phyloP scores from a whole-genome alignment of 30 jellyfish, hydroid and myxozoan genomes.

The Morbakka virulenta region DNA sequence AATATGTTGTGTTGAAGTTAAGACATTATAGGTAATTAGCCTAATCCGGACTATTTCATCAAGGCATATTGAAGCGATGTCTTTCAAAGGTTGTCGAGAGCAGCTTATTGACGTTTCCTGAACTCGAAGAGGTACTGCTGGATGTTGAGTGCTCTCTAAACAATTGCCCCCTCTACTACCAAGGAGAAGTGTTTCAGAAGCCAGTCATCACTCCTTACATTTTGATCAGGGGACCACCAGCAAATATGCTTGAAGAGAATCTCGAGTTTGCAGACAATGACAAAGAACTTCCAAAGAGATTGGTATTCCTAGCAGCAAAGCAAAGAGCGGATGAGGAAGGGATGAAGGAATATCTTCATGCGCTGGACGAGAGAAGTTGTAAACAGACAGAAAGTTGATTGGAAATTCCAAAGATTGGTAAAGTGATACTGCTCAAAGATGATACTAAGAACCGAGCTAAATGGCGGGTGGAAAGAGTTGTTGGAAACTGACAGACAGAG shows the following conservation, averaged over 20 bases:
- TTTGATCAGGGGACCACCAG: too few species aligned
- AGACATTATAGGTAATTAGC: too few species aligned
- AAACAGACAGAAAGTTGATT: background rate
- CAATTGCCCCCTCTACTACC: constrained; percentile 50
- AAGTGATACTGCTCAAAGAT: constrained; percentile 48
- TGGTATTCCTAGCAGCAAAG: background rate
- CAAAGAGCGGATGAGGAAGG: constrained; percentile 25
- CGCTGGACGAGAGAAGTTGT: constrained; percentile 42
- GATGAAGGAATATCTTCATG: constrained; percentile 39
- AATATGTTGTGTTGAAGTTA: too few species aligned
- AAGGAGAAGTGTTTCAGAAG: too few species aligned
- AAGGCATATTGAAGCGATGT: constrained; percentile 49
- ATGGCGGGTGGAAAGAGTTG: constrained; percentile 47
- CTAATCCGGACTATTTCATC: too few species aligned
- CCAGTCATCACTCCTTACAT: constrained; percentile 42
- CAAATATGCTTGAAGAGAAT: constrained; percentile 1
- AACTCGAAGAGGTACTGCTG: constrained; percentile 36
- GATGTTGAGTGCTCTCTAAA: constrained; percentile 38
- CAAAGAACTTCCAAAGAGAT: background rate
- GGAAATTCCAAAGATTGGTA: constrained; percentile 18
- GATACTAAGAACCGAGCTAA: constrained; percentile 24
- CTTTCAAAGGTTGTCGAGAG: constrained; percentile 27
- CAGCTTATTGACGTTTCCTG: constrained; percentile 6
- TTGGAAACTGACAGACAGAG: too few species aligned
- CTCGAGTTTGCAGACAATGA: constrained; percentile 11